Evolutionary conservation across 2,797 vertebrate genomes (phyloP).

Genomic region (Enteromius treurensis): DNA sequence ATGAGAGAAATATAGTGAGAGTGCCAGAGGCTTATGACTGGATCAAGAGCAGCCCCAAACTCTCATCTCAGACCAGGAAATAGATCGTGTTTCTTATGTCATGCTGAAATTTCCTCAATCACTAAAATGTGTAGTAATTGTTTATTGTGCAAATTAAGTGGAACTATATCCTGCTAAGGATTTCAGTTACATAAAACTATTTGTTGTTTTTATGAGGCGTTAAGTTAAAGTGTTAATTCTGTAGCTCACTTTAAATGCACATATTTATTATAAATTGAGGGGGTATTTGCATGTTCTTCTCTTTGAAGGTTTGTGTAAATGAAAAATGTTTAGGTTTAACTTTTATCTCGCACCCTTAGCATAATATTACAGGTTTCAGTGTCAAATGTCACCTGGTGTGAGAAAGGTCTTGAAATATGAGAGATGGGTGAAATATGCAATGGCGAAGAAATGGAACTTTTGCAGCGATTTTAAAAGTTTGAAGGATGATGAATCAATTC

Average conservation of each 20-base stretch:
- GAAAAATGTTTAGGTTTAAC: background rate
- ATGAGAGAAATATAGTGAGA: constrained; percentile 24
- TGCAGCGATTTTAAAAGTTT: background rate
- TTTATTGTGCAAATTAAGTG: background rate
- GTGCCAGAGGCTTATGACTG: constrained; percentile 22
- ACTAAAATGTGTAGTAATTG: background rate
- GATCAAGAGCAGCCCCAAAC: background rate
- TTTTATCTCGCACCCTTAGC: background rate
- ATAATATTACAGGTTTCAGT: background rate
- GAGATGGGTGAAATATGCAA: background rate
- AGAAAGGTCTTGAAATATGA: constrained; percentile 21
- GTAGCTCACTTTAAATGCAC: background rate
- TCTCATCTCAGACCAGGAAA: background rate
- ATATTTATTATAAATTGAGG: background rate
- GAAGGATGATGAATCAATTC: constrained; percentile 10
- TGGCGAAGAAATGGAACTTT: background rate
- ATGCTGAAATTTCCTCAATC: background rate
- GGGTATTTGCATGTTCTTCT: background rate
- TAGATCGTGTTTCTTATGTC: background rate
- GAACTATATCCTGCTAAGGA: no score
- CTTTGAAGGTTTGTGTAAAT: constrained; percentile 1
- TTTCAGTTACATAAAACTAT: background rate
- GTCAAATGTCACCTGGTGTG: constrained; percentile 21
- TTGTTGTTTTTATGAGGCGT: background rate
- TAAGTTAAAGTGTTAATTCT: background rate